Conservation (phyloP, 2,113 vertebrate genomes). For the Nanorana parkeri region DNA sequence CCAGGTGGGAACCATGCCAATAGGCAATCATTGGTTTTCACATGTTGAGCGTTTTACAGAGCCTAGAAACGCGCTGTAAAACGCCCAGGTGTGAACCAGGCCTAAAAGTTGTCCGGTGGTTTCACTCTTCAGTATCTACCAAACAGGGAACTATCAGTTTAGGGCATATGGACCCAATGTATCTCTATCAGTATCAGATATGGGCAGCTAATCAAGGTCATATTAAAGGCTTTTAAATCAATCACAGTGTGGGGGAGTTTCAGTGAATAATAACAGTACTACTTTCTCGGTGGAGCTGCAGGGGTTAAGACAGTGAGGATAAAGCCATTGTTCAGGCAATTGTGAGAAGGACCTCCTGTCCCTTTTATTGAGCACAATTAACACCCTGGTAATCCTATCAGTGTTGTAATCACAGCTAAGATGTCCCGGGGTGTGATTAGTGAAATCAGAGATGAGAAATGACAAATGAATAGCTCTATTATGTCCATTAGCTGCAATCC, state of each 20-base stretch:
- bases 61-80: too few relatives aligned
- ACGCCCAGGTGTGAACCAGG: too few relatives aligned
- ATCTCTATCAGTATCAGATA: too few relatives aligned
- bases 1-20: too few relatives aligned
- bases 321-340: background rate
- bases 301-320: background rate
- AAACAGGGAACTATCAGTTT: too few relatives aligned
- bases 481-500: too few relatives aligned
- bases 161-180: too few relatives aligned
- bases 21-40: too few relatives aligned
- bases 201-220: background rate
- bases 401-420: background rate
- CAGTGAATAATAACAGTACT: background rate
- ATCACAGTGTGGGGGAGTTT: background rate
- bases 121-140: too few relatives aligned
- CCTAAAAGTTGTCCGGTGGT: too few relatives aligned
- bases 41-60: too few relatives aligned
- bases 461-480: background rate
- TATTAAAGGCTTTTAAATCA: background rate
- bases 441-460: background rate
- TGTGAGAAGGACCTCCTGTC: background rate
- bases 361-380: slow-evolving; percentile 30
- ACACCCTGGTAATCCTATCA: slow-evolving; percentile 35
- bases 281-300: background rate
- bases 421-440: background rate